These are phyloP conservation scores for Eulemur rubriventer DNA, from an alignment of 2,797 vertebrate genomes.

Conservation along the genomic window DNA sequence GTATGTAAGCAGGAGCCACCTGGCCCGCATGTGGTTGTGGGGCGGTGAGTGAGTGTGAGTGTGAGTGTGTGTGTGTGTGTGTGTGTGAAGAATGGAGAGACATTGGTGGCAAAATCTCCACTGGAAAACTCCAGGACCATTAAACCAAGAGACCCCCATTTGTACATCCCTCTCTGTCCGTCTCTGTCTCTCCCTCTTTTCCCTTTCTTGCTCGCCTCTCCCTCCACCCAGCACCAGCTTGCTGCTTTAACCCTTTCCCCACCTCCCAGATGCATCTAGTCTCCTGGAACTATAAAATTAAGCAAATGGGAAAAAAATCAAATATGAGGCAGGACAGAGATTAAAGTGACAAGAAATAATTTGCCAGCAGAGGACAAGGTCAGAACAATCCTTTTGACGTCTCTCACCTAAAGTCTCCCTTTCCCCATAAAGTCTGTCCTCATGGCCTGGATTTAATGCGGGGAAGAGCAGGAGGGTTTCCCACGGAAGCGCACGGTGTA, in stretches of 20 bases:
- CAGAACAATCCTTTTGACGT: neutral
- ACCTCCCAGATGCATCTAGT: neutral
- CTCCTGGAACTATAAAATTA: neutral
- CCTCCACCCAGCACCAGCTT: neutral
- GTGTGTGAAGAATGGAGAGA: neutral
- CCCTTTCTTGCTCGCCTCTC: no score
- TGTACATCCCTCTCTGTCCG: neutral
- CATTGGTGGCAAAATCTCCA: neutral
- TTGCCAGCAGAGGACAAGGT: neutral
- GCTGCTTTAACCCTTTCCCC: neutral
- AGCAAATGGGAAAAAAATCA: neutral
- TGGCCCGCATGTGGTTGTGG: conserved; percentile 38
- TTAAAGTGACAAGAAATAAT: neutral
- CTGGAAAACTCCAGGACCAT: conserved; percentile 6
- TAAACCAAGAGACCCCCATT: neutral
- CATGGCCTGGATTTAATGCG: no score
- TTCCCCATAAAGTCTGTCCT: neutral
- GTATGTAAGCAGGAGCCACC: conserved; percentile 78
- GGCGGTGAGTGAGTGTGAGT: neutral
- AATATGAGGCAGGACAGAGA: neutral
- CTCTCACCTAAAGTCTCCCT: neutral
- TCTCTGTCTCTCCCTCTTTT: neutral
- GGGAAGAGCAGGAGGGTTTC: neutral
- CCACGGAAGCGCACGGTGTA: fast-evolving
- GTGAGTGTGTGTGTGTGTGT: neutral